Conservation (phyloP, 1,140 invertebrate genomes). For the Pentalonia nigronervosa region DNA sequence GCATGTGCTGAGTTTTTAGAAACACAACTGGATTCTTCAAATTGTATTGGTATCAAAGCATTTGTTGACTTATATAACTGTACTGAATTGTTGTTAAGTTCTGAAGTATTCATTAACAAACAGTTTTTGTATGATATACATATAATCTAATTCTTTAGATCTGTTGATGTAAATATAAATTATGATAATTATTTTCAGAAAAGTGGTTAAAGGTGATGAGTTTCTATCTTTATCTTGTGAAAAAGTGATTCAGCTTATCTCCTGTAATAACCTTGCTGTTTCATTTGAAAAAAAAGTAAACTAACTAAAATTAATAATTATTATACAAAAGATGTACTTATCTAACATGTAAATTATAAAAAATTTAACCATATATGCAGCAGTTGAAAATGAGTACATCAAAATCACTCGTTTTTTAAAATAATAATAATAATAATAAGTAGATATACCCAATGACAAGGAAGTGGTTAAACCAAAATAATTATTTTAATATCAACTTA, state of each 20-base stretch:
- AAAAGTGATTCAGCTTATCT: slow-evolving; percentile 84
- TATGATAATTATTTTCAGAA: slow-evolving; percentile 68
- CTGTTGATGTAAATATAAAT: not conserved
- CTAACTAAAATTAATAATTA: no score
- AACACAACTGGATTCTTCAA: slow-evolving; percentile 89
- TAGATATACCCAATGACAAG: no score
- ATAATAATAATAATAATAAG: no score
- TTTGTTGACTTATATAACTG: slow-evolving; percentile 96
- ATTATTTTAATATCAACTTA: no score
- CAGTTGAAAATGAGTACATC: no score
- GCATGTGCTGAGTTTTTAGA: slow-evolving; percentile 93
- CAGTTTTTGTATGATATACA: slow-evolving; percentile 77
- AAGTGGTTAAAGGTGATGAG: slow-evolving; percentile 92
- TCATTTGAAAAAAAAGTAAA: slow-evolving; percentile 88
- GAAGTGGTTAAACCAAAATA: no score
- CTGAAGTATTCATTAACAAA: slow-evolving; percentile 87
- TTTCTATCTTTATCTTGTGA: slow-evolving; percentile 82
- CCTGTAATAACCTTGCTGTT: slow-evolving; percentile 87
- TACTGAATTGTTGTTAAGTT: slow-evolving; percentile 79
- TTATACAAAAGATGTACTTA: no score
- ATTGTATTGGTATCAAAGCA: slow-evolving; percentile 91
- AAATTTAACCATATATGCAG: no score
- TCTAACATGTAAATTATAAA: no score
- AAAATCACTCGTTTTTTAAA: no score
- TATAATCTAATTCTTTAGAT: not conserved